phyloP scores from a whole-genome alignment of 2,113 vertebrate species.

The Bos indicus region DNA sequence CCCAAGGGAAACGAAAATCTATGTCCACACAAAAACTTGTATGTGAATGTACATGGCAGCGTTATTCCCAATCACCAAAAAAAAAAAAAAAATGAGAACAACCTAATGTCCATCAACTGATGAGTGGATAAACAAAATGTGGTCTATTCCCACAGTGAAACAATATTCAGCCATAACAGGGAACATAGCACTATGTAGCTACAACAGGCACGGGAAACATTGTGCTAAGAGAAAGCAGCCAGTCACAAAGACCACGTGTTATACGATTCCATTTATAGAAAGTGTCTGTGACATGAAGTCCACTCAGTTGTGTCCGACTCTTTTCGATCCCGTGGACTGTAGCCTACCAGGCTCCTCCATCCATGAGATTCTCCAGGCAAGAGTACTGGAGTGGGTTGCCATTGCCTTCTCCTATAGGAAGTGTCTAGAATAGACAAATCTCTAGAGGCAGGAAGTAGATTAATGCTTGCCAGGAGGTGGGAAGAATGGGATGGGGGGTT shows the following conservation, averaged over 20 bases:
- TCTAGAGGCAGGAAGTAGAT: background rate
- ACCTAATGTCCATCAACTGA: background rate
- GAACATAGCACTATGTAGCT: background rate
- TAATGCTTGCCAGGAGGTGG: background rate
- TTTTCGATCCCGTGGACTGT: too few species aligned
- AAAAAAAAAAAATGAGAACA: background rate
- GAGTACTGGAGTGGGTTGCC: too few species aligned
- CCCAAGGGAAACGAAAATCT: background rate
- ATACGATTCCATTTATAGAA: background rate
- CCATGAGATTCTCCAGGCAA: too few species aligned
- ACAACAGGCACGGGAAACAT: background rate
- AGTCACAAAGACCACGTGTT: background rate
- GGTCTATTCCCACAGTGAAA: background rate
- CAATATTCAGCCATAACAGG: background rate
- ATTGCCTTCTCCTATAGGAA: background rate
- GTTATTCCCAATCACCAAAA: background rate
- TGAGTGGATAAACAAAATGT: background rate
- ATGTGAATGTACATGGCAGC: rapidly evolving
- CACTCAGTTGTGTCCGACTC: background rate
- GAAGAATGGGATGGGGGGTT: too few species aligned
- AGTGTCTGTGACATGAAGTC: background rate
- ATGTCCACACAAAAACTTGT: background rate
- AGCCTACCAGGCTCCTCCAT: too few species aligned
- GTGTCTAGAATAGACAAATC: too few species aligned
- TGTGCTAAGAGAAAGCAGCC: background rate